Percentiles rank a stretch among this genome's conserved stretches.
Conservation (phyloP, 1,140 invertebrate genomes). For the Drosophila kepulauana region DNA sequence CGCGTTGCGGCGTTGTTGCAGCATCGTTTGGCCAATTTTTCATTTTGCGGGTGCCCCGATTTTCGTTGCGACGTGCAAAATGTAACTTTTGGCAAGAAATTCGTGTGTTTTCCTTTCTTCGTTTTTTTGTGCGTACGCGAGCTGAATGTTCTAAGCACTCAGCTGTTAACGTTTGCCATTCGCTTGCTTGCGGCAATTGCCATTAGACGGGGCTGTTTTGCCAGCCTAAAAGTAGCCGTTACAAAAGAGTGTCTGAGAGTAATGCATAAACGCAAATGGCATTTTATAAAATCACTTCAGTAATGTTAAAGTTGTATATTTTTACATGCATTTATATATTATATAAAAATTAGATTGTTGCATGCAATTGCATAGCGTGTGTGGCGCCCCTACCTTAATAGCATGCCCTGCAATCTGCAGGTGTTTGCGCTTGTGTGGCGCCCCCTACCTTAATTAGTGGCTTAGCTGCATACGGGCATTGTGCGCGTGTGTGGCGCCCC, state of each 20-base stretch:
- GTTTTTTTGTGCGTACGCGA: constrained; percentile 39
- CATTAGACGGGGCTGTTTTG: not conserved
- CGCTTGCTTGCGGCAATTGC: constrained; percentile 8
- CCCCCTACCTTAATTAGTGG: not conserved
- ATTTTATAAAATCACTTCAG: not conserved
- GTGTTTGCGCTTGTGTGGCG: too few relatives aligned
- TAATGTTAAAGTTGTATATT: too few relatives aligned
- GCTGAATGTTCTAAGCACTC: constrained; percentile 23
- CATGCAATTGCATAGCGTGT: too few relatives aligned
- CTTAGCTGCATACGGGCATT: not conserved
- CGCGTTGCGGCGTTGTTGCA: constrained; percentile 34
- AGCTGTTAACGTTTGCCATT: constrained; percentile 37
- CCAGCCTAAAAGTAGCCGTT: constrained; percentile 9
- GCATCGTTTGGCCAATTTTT: constrained; percentile 66
- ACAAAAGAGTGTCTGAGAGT: not conserved
- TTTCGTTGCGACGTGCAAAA: constrained; percentile 1
- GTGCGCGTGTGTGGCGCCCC: not conserved
- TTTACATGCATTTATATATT: too few relatives aligned
- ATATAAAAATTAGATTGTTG: too few relatives aligned
- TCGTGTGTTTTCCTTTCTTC: too few relatives aligned
- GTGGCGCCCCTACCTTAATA: too few relatives aligned
- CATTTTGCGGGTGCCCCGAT: constrained; percentile 31
- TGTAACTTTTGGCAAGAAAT: constrained; percentile 19
- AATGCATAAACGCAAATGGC: not conserved
- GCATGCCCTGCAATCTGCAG: too few relatives aligned